Evolutionary conservation across 2,113 vertebrate species (phyloP).

Genomic region (Dolichotis patagonum): DNA sequence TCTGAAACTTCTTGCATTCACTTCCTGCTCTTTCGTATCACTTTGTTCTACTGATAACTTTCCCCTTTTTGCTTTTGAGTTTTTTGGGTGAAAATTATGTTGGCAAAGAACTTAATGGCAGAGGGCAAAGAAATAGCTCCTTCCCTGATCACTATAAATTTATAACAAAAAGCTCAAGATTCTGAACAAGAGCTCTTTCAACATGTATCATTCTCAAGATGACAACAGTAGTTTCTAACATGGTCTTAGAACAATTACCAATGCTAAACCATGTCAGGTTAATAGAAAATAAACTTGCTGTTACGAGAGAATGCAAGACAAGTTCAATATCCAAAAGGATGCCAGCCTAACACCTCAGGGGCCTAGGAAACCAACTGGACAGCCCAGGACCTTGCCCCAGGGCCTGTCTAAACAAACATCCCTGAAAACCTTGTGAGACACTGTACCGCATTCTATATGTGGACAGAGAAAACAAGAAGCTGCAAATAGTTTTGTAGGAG

Average conservation of each 20-base stretch:
- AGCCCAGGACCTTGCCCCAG: neutral
- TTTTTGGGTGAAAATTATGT: neutral
- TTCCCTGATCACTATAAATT: neutral
- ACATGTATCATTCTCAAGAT: neutral
- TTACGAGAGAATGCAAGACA: neutral
- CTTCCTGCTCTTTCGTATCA: neutral
- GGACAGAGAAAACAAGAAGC: neutral
- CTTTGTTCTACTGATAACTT: neutral
- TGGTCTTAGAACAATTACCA: neutral
- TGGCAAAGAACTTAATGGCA: neutral
- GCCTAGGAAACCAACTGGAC: neutral
- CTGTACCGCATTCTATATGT: neutral
- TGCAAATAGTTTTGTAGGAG: neutral
- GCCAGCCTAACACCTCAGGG: neutral
- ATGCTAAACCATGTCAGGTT: neutral
- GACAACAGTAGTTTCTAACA: neutral
- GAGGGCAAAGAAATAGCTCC: neutral
- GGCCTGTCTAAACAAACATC: neutral
- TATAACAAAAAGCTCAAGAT: constrained; percentile 34
- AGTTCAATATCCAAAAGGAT: neutral
- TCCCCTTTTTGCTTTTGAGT: neutral
- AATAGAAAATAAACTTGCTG: neutral
- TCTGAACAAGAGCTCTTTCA: constrained; percentile 1
- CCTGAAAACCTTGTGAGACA: neutral
- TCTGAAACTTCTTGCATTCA: neutral